A percentile compares a stretch with the other conserved stretches of the same genome.
Conservation (phyloP, 2,797 vertebrate genomes). For the Stomatorhinus walkeri region DNA sequence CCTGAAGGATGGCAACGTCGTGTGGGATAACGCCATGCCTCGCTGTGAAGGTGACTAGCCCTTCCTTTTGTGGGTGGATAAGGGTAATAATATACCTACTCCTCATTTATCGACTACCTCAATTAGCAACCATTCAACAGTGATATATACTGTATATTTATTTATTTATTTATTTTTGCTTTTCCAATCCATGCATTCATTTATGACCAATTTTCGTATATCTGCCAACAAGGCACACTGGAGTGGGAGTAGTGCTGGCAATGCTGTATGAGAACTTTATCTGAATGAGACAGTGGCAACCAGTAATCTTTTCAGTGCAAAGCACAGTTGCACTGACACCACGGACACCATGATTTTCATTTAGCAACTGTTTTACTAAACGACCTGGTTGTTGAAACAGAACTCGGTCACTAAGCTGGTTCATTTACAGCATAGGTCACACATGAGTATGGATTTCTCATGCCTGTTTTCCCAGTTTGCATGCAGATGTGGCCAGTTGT, state of each 20-base stretch:
- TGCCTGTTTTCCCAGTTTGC: not conserved
- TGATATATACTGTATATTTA: not conserved
- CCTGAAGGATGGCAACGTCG: slow-evolving; percentile 90
- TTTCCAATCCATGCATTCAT: not conserved
- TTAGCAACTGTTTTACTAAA: not conserved
- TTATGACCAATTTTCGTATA: not conserved
- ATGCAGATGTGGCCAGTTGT: not conserved
- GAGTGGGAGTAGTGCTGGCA: not conserved
- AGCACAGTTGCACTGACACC: not conserved
- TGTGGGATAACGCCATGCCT: slow-evolving; percentile 91
- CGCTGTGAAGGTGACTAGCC: slow-evolving; percentile 80
- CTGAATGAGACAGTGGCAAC: not conserved
- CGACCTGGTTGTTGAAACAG: not conserved
- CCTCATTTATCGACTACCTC: not conserved
- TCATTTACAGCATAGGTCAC: not conserved
- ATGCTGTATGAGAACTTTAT: not conserved
- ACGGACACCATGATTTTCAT: not conserved
- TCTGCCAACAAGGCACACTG: not conserved
- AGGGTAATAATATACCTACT: not conserved
- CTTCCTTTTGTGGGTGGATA: not conserved
- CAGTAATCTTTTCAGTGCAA: not conserved
- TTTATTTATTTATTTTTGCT: not conserved
- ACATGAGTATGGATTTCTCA: not conserved
- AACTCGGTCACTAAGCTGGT: not conserved
- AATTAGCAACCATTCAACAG: not conserved